Base-by-base conservation (phyloP, 1,140 invertebrate species). In the Lepidurus couesii region DNA sequence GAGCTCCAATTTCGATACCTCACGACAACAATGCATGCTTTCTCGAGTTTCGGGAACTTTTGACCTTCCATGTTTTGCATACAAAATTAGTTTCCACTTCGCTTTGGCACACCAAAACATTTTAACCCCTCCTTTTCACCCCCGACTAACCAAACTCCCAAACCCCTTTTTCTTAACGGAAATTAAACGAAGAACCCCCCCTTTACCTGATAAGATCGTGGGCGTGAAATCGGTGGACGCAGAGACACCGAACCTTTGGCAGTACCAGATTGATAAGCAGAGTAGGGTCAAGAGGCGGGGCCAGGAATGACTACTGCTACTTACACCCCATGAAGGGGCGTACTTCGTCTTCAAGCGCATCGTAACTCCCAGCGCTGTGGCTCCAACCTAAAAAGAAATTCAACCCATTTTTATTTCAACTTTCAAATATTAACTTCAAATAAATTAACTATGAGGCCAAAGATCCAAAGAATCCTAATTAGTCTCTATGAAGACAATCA, bases 231-330 rank as follows among this genome's bases (percentile, higher is more conserved):
- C 13, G 5, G 53, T 13, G 53, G 53, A 65, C 13, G 53, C 53
- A 65, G 6, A 9, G 9, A 65, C 53, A 65, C 53, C 53, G 53
- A 21, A 65, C 53, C 21, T 13, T 13, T 13, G 53, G 53, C 53
- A 21, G 16, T 13, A 65, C 53, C 16, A 65, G 53, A 65, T 65
- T 65, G 53, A 65, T 16, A 65, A 65, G 16, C 6, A 13, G 21
- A 65, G 53, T 65, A 65, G 53, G 53, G 53, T 65, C 53, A 65
- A 21, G 53, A 65, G 53, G 53, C 53, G 53, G 16, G 53, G 53
- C 53, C 53, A 65, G 21, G 53, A 16, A 21, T 16, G n/a, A 65
- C 53, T 65, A 65, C 53, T 65, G 53, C 53, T 13, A 65, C 53
- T 65, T 65, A 65, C 53, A 65, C 53, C 53, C 53, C 53, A 65